Conservation (phyloP, 2,113 vertebrate species). For the Chaetorhynchus papuensis region DNA sequence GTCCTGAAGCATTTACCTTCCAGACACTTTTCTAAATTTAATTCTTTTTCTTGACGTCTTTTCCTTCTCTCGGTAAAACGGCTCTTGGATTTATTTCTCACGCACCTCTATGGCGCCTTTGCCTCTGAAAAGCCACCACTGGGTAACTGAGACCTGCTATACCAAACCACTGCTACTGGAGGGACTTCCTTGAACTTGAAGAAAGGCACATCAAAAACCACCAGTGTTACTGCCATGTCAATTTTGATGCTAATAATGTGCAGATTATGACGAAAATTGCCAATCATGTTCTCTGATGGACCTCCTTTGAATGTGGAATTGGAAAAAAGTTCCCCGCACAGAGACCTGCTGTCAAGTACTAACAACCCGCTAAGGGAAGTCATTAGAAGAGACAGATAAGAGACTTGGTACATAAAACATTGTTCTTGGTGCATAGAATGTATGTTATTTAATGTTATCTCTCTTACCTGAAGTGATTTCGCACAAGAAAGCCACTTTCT, state of each 20-base stretch:
- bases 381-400: slow-evolving; percentile 99
- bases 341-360: slow-evolving; percentile 99
- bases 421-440: slow-evolving; percentile 91
- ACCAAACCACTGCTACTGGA: slow-evolving; percentile 76
- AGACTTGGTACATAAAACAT: slow-evolving; percentile 95
- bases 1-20: slow-evolving; percentile 53
- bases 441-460: slow-evolving; percentile 89
- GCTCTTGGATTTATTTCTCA: slow-evolving; percentile 63
- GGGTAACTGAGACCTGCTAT: slow-evolving; percentile 73
- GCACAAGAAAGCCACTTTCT: slow-evolving; percentile 82
- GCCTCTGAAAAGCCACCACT: slow-evolving; percentile 70
- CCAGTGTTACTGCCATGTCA: slow-evolving; percentile 91
- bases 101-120: slow-evolving; percentile 51
- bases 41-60: neutral
- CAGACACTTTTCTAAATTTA: slow-evolving; percentile 43
- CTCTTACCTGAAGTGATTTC: slow-evolving; percentile 86
- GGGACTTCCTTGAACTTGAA: slow-evolving; percentile 89
- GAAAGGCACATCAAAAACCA: slow-evolving; percentile 87
- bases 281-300: slow-evolving; percentile 99
- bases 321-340: slow-evolving; percentile 94
- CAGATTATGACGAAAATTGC: slow-evolving; percentile 99
- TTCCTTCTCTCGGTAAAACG: slow-evolving; percentile 17
- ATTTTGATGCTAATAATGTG: slow-evolving; percentile 99
- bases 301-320: slow-evolving; percentile 96
- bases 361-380: slow-evolving; percentile 99